These are phyloP conservation scores for Chrysogorgia sp. DNA, from an alignment of 92 coral and sea anemone species.

Conservation along the genomic window DNA sequence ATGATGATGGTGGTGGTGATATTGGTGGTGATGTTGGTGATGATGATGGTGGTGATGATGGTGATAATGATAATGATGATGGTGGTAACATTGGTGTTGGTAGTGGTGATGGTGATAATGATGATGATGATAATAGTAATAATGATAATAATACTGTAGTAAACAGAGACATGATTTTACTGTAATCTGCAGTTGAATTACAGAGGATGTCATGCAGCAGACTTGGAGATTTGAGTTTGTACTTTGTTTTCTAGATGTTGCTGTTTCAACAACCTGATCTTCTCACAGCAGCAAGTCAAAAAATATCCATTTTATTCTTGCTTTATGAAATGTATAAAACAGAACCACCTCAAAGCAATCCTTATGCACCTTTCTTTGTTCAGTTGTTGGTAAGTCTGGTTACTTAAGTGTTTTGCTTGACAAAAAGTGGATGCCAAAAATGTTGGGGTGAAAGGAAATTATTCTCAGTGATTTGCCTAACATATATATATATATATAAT, in stretches of 20 bases:
- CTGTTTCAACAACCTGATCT: constrained; percentile 88
- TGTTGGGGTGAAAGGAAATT: no score
- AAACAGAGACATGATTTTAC: no score
- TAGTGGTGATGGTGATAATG: not conserved
- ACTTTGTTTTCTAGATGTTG: constrained; percentile 61
- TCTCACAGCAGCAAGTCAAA: constrained; percentile 74
- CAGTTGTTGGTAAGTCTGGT: constrained; percentile 76
- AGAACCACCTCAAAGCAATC: constrained; percentile 81
- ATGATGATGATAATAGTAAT: not conserved
- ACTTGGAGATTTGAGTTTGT: not conserved
- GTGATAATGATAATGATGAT: not conserved
- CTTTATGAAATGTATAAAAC: constrained; percentile 93
- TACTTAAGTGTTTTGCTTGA: no score
- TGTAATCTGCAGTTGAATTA: no score
- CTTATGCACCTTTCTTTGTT: constrained; percentile 88
- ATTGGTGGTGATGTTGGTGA: no score
- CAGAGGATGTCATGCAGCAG: no score
- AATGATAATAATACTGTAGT: no score
- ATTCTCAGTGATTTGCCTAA: no score
- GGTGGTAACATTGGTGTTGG: not conserved
- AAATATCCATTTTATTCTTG: constrained; percentile 77
- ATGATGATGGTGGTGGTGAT: no score
- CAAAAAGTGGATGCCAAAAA: no score
- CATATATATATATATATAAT: no score
- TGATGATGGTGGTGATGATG: no score